Base-by-base conservation (phyloP, 2,888 invertebrate genomes). In the Heteropelma amictum region DNA sequence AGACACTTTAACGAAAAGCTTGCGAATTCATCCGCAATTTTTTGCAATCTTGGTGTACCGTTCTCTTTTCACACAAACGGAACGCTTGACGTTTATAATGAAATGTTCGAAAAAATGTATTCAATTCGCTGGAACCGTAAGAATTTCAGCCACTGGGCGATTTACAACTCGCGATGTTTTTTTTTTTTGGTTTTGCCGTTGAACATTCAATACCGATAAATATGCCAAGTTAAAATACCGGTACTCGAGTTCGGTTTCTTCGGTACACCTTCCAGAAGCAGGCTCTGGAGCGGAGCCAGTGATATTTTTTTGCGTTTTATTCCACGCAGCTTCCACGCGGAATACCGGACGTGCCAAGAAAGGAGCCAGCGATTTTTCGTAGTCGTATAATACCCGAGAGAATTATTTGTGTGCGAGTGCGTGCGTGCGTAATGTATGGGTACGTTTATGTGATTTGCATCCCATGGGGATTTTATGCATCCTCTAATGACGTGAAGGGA, bases 201-300 rank as follows among this genome's bases (percentile, higher is more conserved):
- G 12, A 3, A 23, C 49, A 3, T 14, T 60, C 21, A 14, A 38
- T 40, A 30, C 3, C 53, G 38, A 54, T 60, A 58, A 53, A 53
- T 61, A 49, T 54, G 49, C 56, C 61, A 33, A 10, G 28, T n/a
- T n/a, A 67, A 47, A 49, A 40, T 12, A 17, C 19, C 33, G 23
- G 17, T 73, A 26, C 33, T 28, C 23, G 35, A 40, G 45, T 53
- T 60, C 17, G 21, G 10, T 38, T 40, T 33, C 47, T 53, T 14
- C 33, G 19, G 30, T 6, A 40, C 67, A 49, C 47, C 35, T 49
- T 56, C 21, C 23, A 28, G 49, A 26, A 58, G 28, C 68, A 30
- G n/a, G n/a, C 28, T 42, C 71, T 71, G 75, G 75, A 75, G 26
- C 38, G 8, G 40, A 56, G 61, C 71, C 65, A 74, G 73, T 56